Conservation (phyloP, 35 echinoderm and acorn worm genomes). For the Ophioderma brevispina region DNA sequence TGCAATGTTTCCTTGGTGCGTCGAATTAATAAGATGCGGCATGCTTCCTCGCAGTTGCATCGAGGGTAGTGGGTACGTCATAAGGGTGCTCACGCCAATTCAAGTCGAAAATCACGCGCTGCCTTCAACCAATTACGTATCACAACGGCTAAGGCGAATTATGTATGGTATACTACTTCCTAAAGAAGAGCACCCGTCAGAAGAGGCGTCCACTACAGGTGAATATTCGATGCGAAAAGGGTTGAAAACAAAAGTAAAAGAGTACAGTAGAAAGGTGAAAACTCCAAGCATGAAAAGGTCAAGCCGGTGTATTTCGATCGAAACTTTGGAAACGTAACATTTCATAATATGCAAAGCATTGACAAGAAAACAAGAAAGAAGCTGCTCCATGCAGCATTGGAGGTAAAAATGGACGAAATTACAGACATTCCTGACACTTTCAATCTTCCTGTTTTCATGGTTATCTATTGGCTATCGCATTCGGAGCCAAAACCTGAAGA, state of each 20-base stretch:
- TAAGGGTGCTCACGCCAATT: constrained; percentile 3
- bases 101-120: constrained; percentile 40
- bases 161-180: not conserved
- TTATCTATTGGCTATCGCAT: constrained; percentile 35
- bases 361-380: not conserved
- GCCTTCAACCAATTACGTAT: not conserved
- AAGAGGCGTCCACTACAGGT: not conserved
- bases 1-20: constrained; percentile 24
- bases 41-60: not conserved
- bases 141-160: not conserved
- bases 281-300: not conserved
- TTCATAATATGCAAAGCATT: not conserved
- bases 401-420: not conserved
- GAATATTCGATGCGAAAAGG: not conserved
- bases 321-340: not conserved
- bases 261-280: too few species aligned
- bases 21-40: not conserved
- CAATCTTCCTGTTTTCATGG: constrained; percentile 18
- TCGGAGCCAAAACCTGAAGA: not conserved
- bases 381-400: not conserved
- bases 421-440: constrained; percentile 29
- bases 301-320: not conserved
- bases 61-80: constrained; percentile 11
- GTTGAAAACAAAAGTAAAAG: not conserved
- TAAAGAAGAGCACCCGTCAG: not conserved